A percentile compares a stretch with the other conserved stretches of the same genome.
Evolutionary conservation across 2,113 vertebrate species (phyloP).

Genomic region (Vidua macroura): DNA sequence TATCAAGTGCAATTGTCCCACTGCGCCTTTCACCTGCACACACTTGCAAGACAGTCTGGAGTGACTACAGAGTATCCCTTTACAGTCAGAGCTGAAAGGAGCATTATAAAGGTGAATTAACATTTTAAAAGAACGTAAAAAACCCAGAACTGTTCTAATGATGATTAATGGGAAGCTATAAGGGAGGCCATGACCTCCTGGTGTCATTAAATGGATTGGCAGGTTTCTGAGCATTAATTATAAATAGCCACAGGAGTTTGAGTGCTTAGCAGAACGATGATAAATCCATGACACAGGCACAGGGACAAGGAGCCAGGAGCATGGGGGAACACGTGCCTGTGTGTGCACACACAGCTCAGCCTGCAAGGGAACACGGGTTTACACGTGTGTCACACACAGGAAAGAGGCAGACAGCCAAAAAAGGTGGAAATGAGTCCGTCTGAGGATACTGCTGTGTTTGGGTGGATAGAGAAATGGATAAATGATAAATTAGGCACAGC

Average conservation of each 20-base stretch:
- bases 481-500: slow-evolving; percentile 74
- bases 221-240: slow-evolving; percentile 82
- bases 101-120: slow-evolving; percentile 79
- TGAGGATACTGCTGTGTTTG: background rate
- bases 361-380: background rate
- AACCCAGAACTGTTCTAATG: slow-evolving; percentile 76
- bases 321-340: background rate
- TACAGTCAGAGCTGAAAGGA: slow-evolving; percentile 73
- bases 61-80: slow-evolving; percentile 59
- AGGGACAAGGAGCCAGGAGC: slow-evolving; percentile 36
- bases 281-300: slow-evolving; percentile 65
- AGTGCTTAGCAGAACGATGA: slow-evolving; percentile 69
- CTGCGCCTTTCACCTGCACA: slow-evolving; percentile 51
- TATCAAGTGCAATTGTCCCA: slow-evolving; percentile 48
- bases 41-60: slow-evolving; percentile 13
- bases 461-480: slow-evolving; percentile 35
- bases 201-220: slow-evolving; percentile 82
- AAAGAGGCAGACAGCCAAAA: background rate
- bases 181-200: slow-evolving; percentile 75
- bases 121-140: slow-evolving; percentile 80
- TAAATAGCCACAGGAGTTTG: slow-evolving; percentile 78
- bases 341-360: background rate
- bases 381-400: background rate
- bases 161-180: slow-evolving; percentile 79
- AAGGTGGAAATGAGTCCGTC: background rate